A percentile compares a stretch with the other conserved stretches of the same genome.
Conservation (phyloP, 1,140 invertebrate species). For the Drosophila subpulchrella region DNA sequence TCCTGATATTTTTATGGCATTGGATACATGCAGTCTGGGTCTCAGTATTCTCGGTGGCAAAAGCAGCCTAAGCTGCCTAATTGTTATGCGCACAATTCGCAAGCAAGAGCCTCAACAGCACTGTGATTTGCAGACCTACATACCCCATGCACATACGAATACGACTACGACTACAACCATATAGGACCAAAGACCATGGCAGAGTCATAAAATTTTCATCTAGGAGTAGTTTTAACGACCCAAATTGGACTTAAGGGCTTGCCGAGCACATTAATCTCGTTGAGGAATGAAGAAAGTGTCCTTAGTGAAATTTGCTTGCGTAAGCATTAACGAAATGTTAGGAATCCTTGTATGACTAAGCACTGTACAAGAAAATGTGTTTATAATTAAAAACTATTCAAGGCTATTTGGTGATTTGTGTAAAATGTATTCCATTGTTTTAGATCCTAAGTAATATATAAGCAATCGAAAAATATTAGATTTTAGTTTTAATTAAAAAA, state of each 20-base stretch:
- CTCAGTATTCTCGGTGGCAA: slow-evolving; percentile 26
- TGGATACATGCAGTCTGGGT: slow-evolving; percentile 56
- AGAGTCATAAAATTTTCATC: slow-evolving; percentile 53
- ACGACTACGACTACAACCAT: slow-evolving; percentile 3
- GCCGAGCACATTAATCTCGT: slow-evolving; percentile 20
- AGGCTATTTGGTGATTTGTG: background rate
- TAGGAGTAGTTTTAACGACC: slow-evolving; percentile 49
- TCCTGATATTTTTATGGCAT: slow-evolving; percentile 71
- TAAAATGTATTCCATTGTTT: background rate
- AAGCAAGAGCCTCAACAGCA: slow-evolving; percentile 39
- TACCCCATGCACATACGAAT: background rate
- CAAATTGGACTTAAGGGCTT: slow-evolving; percentile 47
- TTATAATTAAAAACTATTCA: slow-evolving; percentile 8
- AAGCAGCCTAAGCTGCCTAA: slow-evolving; percentile 70
- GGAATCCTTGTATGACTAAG: slow-evolving; percentile 12
- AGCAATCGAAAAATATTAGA: background rate
- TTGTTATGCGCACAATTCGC: slow-evolving; percentile 66
- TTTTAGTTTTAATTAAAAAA: too few species aligned
- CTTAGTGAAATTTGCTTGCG: slow-evolving; percentile 10
- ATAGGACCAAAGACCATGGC: slow-evolving; percentile 32
- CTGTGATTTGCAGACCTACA: slow-evolving; percentile 40
- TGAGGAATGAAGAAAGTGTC: slow-evolving; percentile 5
- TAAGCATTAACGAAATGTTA: slow-evolving; percentile 18
- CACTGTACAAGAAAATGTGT: slow-evolving; percentile 6
- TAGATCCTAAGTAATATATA: background rate